A percentile compares a stretch with the other conserved stretches of the same genome.
Conservation (phyloP, 2,113 vertebrate species). For the Entomyzon cyanotis region DNA sequence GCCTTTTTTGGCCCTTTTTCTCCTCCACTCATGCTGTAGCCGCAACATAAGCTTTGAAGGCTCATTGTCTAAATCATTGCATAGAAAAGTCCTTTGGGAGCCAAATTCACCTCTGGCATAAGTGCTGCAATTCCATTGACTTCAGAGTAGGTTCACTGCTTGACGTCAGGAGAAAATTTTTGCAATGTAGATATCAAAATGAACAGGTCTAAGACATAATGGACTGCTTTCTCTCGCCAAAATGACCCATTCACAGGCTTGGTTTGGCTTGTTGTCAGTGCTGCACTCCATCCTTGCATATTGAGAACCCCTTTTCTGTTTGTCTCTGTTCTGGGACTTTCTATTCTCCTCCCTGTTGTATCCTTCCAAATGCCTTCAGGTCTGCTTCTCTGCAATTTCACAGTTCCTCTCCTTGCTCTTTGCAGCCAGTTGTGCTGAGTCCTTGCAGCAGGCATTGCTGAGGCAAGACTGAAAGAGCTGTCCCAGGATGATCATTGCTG, state of each 20-base stretch:
- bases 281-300: neutral
- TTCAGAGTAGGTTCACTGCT: slow-evolving; percentile 6
- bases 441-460: neutral
- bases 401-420: neutral
- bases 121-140: slow-evolving; percentile 28
- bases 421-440: neutral
- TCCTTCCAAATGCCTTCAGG: neutral
- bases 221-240: neutral
- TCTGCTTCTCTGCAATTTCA: neutral
- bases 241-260: neutral
- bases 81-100: slow-evolving; percentile 1
- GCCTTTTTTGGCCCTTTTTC: neutral
- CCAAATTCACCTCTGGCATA: slow-evolving; percentile 16
- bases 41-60: neutral
- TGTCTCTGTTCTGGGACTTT: neutral
- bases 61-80: neutral
- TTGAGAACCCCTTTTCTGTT: neutral
- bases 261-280: neutral
- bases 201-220: neutral
- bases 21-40: neutral
- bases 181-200: slow-evolving; percentile 29
- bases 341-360: neutral
- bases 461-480: neutral
- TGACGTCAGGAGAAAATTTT: slow-evolving; percentile 10
- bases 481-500: neutral